Evolutionary conservation across 1,140 invertebrate species (phyloP), one percentile per base, ranked within the genome.

Genomic region (Vanessa atalanta): DNA sequence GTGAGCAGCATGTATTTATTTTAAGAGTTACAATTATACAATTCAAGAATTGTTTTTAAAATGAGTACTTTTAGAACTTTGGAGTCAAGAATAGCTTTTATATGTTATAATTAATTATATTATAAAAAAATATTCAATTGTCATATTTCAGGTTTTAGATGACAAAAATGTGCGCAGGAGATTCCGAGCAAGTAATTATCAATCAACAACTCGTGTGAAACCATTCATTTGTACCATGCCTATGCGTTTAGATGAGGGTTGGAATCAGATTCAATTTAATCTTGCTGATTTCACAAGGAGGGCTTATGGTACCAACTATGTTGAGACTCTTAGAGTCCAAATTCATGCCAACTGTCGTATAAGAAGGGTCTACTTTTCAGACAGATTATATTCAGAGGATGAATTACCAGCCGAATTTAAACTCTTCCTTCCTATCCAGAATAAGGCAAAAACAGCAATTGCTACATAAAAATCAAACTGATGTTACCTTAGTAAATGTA

Each of bases 201-300:
- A 99, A 90, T 99, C 98, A 47, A 99, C 98, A 26, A 99, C 99
- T 55, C 94, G 98, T 89, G 98, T 99, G 0, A 99, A 99, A 89
- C 98, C 99, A 57, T 99, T 99, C 87, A 99, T 99, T 81, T 99
- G 99, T 92, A 99, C 99, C 53, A 99, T 99, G 99, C 99, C 99
- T 15, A 98, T 99, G 97, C 95, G 98, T 79, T 89, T 99, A 69
- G 99, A 99, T 88, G 98, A 99, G 88, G 98, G 99, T 14, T 99
- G 99, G 99, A 99, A 99, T 93, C 94, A 94, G 79, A 94, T 99
- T 80, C 99, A 99, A 92, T 99, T 99, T 88, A 99, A 99, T 93
- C 94, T 99, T 64, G 98, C 98, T 55, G 99, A 99, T 93, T 99
- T 99, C 88, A 99, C 98, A 11, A 94, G 98, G 80, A 94, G 99